A percentile compares a stretch with the other conserved stretches of the same genome.
These are phyloP conservation scores for Allobates femoralis DNA, from an alignment of 2,797 vertebrate genomes.

Conservation along the genomic window DNA sequence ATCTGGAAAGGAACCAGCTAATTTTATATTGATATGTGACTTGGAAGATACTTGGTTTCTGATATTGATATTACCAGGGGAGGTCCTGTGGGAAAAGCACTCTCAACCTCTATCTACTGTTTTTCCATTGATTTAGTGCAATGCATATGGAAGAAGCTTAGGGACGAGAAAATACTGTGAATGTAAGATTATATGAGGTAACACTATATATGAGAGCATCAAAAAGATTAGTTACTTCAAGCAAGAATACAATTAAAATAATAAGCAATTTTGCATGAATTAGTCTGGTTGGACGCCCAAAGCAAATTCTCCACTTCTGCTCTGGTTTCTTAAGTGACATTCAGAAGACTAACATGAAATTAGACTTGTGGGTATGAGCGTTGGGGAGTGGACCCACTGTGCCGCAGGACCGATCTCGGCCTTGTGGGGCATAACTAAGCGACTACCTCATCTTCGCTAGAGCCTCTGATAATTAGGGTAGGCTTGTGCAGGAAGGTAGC, in stretches of 20 bases:
- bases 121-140: conserved; percentile 38
- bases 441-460: too few relatives aligned
- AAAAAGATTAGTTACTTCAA: neutral
- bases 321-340: neutral
- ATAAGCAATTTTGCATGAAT: too few relatives aligned
- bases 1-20: conserved; percentile 38
- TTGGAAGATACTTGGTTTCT: conserved; percentile 51
- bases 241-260: neutral
- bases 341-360: neutral
- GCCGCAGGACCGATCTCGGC: too few relatives aligned
- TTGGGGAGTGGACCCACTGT: too few relatives aligned
- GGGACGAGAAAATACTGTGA: neutral
- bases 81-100: conserved; percentile 36
- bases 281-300: neutral
- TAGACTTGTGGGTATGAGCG: too few relatives aligned
- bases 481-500: too few relatives aligned
- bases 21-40: conserved; percentile 56
- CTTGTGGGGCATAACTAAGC: too few relatives aligned
- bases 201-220: neutral
- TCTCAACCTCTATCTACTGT: conserved; percentile 35
- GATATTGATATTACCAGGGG: conserved; percentile 57
- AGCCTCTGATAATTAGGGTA: too few relatives aligned
- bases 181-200: conserved; percentile 20
- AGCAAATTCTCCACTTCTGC: neutral
- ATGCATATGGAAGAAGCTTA: conserved; percentile 19